Evolutionary conservation across 2,888 invertebrate species (phyloP).

Genomic region (Stictocephala bisonia): DNA sequence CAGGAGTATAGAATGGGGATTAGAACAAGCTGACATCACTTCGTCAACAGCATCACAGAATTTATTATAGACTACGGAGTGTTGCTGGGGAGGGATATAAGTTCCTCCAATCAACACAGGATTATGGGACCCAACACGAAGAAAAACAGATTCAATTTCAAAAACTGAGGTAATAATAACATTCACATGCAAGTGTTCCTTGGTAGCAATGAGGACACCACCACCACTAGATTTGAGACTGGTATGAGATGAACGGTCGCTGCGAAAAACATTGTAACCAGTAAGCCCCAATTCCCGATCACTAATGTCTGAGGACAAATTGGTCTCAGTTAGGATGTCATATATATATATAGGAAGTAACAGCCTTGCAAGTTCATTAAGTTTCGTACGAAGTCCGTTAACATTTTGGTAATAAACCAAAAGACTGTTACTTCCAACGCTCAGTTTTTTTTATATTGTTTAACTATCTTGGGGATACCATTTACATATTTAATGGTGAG

Average conservation of each 20-base stretch:
- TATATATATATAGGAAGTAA: no score
- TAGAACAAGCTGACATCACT: slow-evolving; percentile 7
- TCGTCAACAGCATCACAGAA: slow-evolving; percentile 15
- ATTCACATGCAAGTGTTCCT: background rate
- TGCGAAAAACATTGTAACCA: background rate
- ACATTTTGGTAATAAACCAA: slow-evolving; percentile 11
- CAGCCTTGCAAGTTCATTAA: no score
- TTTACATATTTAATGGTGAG: background rate
- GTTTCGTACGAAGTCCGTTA: background rate
- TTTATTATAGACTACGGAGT: background rate
- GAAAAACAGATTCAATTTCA: no score
- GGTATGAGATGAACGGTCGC: background rate
- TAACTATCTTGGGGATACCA: background rate
- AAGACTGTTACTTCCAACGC: background rate
- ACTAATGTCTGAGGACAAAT: background rate
- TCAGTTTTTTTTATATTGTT: background rate
- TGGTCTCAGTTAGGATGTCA: background rate
- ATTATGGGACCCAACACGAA: no score
- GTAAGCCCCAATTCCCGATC: slow-evolving; percentile 6
- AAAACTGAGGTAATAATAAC: no score
- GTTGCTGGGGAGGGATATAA: slow-evolving; percentile 1
- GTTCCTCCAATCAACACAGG: background rate
- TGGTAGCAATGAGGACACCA: background rate
- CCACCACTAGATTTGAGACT: background rate
- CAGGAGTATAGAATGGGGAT: no score